These are phyloP conservation scores for Hypsopygia costalis DNA, from an alignment of 2,888 invertebrate genomes.

Conservation along the genomic window DNA sequence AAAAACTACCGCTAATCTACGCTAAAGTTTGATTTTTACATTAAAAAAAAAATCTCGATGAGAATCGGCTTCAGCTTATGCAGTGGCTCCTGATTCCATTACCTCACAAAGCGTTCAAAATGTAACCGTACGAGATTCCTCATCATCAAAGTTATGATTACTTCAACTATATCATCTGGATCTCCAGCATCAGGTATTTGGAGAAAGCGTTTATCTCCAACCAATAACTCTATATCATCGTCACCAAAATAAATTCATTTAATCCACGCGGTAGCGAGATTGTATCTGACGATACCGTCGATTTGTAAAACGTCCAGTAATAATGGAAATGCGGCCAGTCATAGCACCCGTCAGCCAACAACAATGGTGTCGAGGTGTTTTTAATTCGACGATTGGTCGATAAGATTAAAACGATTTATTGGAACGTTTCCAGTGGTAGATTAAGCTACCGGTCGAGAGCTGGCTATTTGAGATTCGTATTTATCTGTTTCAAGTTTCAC, in stretches of 20 bases:
- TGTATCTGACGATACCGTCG: slow-evolving; percentile 16
- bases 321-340: slow-evolving; percentile 16
- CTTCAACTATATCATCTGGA: neutral
- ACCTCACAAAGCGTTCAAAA: too few relatives aligned
- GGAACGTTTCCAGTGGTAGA: slow-evolving; percentile 2
- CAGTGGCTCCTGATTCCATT: too few relatives aligned
- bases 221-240: neutral
- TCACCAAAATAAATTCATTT: neutral
- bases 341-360: slow-evolving; percentile 12
- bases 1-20: too few relatives aligned
- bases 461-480: neutral
- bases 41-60: too few relatives aligned
- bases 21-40: too few relatives aligned
- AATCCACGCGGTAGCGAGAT: slow-evolving; percentile 12
- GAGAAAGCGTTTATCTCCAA: neutral
- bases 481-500: too few relatives aligned
- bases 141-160: neutral
- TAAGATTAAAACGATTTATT: slow-evolving; percentile 18
- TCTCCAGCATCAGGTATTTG: neutral
- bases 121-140: neutral
- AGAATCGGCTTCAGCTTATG: too few relatives aligned
- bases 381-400: slow-evolving; percentile 23
- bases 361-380: slow-evolving; percentile 22
- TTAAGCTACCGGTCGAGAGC: neutral
- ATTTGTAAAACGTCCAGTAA: slow-evolving; percentile 16